These are phyloP conservation scores for Drosophila melanogaster DNA, from an alignment of 1,140 invertebrate species.

Conservation along the genomic window DNA sequence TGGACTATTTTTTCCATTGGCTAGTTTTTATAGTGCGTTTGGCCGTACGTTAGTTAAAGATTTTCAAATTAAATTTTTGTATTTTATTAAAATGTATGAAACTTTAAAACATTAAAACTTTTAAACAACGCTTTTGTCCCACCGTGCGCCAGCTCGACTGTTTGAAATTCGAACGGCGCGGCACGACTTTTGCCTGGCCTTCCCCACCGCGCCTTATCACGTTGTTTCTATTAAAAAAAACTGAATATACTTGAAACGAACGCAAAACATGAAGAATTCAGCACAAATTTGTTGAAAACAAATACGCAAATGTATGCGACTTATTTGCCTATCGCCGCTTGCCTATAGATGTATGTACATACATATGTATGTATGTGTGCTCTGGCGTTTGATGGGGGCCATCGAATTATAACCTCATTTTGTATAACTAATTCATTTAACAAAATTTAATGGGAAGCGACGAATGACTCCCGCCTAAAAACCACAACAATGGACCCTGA, in stretches of 20 bases:
- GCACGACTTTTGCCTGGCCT: conserved; percentile 44
- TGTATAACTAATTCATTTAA: conserved; percentile 49
- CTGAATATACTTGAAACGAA: conserved; percentile 50
- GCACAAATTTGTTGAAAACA: conserved; percentile 68
- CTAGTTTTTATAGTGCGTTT: too few species aligned
- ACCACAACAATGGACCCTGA: conserved; percentile 20
- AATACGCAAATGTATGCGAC: conserved; percentile 44
- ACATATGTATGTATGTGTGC: background rate
- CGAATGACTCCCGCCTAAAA: conserved; percentile 1
- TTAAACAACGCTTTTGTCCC: background rate
- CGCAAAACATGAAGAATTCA: conserved; percentile 60
- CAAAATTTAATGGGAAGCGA: conserved; percentile 1
- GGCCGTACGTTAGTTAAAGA: too few species aligned
- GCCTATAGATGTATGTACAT: background rate
- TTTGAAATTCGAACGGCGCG: conserved; percentile 64
- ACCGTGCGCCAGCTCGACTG: conserved; percentile 46
- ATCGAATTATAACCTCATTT: conserved; percentile 51
- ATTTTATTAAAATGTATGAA: too few species aligned
- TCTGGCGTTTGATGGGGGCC: conserved; percentile 8
- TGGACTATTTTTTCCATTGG: too few species aligned
- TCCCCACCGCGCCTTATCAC: conserved; percentile 44
- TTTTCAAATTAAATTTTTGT: too few species aligned
- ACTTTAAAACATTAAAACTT: too few species aligned
- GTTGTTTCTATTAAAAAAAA: conserved; percentile 68
- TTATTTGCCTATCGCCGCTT: conserved; percentile 26